These are phyloP conservation scores for Glaucidium brasilianum DNA, from an alignment of 2,113 vertebrate genomes.

Conservation along the genomic window DNA sequence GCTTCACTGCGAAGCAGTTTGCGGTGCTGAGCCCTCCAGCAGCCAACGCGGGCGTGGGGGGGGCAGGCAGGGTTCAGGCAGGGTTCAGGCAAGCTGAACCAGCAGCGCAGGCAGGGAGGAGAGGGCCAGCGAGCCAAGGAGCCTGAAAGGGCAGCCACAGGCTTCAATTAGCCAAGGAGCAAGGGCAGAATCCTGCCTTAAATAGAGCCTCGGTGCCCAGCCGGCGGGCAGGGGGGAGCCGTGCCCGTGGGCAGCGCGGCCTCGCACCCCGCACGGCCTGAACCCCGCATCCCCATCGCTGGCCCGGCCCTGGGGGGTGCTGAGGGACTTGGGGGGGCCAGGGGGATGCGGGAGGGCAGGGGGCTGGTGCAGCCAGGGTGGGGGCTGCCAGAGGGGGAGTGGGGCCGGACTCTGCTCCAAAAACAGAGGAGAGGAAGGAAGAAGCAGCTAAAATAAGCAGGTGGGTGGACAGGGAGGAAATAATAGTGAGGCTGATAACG, in stretches of 20 bases:
- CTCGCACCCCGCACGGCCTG: not conserved
- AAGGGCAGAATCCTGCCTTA: not conserved
- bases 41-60: not conserved
- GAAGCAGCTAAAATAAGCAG: constrained; percentile 60
- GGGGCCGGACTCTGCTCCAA: not conserved
- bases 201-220: not conserved
- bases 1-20: not conserved
- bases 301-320: accelerated
- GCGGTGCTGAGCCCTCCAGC: not conserved
- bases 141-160: not conserved
- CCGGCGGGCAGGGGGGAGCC: not conserved
- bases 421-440: constrained; percentile 61
- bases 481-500: constrained; percentile 15
- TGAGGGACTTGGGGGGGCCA: not conserved
- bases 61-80: constrained; percentile 31
- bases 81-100: not conserved
- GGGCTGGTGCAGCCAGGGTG: not conserved
- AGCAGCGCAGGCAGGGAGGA: not conserved
- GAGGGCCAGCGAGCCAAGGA: not conserved
- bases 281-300: not conserved
- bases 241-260: not conserved
- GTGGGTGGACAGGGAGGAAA: constrained; percentile 62
- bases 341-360: not conserved
- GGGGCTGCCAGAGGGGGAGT: not conserved
- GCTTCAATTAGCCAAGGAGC: constrained; percentile 20